A percentile compares a stretch with the other conserved stretches of the same genome.
These are phyloP conservation scores for Stigmatopora nigra DNA, from an alignment of 2,113 vertebrate species.

Conservation along the genomic window DNA sequence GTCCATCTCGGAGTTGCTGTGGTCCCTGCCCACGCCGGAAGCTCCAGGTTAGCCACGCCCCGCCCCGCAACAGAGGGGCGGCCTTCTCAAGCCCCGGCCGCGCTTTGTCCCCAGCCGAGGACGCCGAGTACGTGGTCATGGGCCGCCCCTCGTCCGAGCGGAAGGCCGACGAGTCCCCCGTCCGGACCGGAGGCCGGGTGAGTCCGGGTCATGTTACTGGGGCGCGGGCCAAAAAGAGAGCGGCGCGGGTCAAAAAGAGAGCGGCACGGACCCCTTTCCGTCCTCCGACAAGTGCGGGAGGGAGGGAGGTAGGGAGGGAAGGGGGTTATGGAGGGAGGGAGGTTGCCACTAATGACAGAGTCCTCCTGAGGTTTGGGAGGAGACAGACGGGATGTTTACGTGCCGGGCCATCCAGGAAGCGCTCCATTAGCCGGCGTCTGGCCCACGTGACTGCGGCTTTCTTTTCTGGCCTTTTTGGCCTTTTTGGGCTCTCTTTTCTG, in stretches of 20 bases:
- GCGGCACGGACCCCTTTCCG: too few relatives aligned
- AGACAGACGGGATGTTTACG: conserved; percentile 59
- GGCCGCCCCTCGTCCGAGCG: conserved; percentile 71
- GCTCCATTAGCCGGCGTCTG: too few relatives aligned
- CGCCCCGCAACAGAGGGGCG: too few relatives aligned
- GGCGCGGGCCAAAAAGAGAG: too few relatives aligned
- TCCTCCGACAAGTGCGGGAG: background rate
- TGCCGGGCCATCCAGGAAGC: conserved; percentile 21
- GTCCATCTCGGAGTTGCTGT: conserved; percentile 71
- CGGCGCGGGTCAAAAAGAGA: too few relatives aligned
- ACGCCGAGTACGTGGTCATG: conserved; percentile 86
- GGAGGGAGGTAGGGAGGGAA: too few relatives aligned
- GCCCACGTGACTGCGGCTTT: too few relatives aligned
- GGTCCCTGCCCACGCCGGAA: conserved; percentile 61
- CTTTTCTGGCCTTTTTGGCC: too few relatives aligned
- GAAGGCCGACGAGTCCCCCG: conserved; percentile 17
- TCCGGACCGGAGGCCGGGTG: conserved; percentile 29
- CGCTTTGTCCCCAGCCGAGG: conserved; percentile 64
- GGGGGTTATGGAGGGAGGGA: too few relatives aligned
- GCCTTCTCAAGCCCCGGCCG: background rate
- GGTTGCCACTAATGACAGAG: conserved; percentile 55
- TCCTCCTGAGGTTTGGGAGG: conserved; percentile 53
- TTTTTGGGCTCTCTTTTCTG: too few relatives aligned
- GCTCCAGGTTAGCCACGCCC: conserved; percentile 41
- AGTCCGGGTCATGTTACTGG: conserved; percentile 14